A percentile compares a stretch with the other conserved stretches of the same genome.
Conservation (phyloP, 2,113 vertebrate genomes). For the Acrocephalus kingi region DNA sequence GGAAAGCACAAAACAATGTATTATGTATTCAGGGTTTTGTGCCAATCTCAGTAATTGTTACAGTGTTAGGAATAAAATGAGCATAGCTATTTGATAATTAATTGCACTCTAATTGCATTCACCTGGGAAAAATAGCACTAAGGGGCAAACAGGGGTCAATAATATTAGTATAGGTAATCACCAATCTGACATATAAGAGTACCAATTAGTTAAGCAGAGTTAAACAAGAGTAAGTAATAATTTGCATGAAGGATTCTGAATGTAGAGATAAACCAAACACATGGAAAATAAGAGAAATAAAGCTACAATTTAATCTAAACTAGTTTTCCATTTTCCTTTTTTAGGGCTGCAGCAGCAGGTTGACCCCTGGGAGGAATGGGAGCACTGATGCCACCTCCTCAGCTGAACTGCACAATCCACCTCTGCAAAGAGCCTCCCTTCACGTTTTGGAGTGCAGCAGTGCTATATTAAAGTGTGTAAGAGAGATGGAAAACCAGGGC, state of each 20-base stretch:
- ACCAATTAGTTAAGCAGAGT: slow-evolving; percentile 50
- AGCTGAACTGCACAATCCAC: fast-evolving
- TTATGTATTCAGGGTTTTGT: slow-evolving; percentile 17
- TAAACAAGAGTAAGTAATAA: neutral
- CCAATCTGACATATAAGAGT: slow-evolving; percentile 13
- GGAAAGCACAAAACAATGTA: neutral
- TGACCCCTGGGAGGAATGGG: neutral
- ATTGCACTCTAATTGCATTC: slow-evolving; percentile 31
- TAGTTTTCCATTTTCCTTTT: neutral
- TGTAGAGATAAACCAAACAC: neutral
- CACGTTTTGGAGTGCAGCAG: neutral
- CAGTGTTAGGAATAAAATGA: neutral
- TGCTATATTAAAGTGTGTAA: neutral
- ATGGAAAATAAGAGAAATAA: neutral
- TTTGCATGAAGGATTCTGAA: slow-evolving; percentile 12
- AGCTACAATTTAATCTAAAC: neutral
- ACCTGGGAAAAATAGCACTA: slow-evolving; percentile 11
- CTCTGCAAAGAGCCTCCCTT: neutral
- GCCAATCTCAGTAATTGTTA: neutral
- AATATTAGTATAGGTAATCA: slow-evolving; percentile 46
- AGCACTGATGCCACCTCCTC: fast-evolving
- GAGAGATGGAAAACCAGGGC: neutral
- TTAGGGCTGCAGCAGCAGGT: neutral
- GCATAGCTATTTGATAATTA: slow-evolving; percentile 21
- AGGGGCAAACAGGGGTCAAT: slow-evolving; percentile 15